Conservation (phyloP, 92 coral and sea anemone species). For the Anthopleura xanthogrammica region DNA sequence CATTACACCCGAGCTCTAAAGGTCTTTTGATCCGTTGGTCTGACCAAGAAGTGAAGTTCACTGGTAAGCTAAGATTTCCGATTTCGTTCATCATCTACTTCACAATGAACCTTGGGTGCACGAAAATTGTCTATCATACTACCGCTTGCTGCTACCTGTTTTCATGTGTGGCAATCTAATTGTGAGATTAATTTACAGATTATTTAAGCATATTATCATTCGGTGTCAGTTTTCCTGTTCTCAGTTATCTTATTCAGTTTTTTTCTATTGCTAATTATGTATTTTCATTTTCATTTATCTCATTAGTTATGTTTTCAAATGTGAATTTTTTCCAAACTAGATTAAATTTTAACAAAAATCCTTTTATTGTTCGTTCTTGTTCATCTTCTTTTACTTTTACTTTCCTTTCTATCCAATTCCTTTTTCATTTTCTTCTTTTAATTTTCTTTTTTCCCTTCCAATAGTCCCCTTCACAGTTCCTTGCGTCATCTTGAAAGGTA, state of each 20-base stretch:
- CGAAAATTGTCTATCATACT: neutral
- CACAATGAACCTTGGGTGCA: neutral
- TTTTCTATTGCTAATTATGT: neutral
- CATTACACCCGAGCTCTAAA: too few species aligned
- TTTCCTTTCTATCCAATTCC: too few species aligned
- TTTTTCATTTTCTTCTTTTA: too few species aligned
- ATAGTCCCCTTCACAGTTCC: too few species aligned
- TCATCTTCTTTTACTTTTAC: too few species aligned
- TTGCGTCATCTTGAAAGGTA: too few species aligned
- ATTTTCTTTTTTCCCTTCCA: too few species aligned
- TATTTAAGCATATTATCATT: neutral
- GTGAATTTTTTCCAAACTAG: too few species aligned
- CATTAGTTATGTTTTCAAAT: too few species aligned
- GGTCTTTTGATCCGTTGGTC: neutral
- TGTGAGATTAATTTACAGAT: neutral
- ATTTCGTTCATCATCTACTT: neutral
- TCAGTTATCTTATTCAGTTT: neutral
- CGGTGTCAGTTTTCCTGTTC: neutral
- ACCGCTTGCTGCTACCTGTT: neutral
- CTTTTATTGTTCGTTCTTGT: too few species aligned
- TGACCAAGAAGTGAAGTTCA: neutral
- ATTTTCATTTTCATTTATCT: too few species aligned
- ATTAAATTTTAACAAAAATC: too few species aligned
- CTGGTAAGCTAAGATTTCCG: neutral
- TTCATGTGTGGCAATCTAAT: neutral